Base-by-base conservation (phyloP, 1,140 invertebrate genomes). In the Drosophila arawakana region DNA sequence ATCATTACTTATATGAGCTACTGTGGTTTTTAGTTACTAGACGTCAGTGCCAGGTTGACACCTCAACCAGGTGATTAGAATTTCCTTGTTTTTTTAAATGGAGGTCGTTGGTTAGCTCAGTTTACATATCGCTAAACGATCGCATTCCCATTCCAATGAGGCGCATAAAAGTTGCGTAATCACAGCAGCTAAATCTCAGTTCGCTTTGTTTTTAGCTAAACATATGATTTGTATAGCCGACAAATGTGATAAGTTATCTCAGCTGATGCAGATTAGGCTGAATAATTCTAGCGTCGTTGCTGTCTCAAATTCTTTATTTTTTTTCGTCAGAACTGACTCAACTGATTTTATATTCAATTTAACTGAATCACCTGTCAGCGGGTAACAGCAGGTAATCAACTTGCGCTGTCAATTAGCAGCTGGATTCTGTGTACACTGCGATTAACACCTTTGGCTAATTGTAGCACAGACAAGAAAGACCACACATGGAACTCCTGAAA, bases 221-320 rank as follows among this genome's bases (percentile, higher is more conserved):
- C 41, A 46, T 15, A 41, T 18, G 47, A 39, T 62, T 52, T 21
- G 30, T 54, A 60, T 50, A 49, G 7, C 11, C 39, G 11, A 39
- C 50, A 37, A 21, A 21, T 25, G 21, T 61, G 72, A 69, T 74
- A 61, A 57, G 49, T 69, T 74, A 74, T 74, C 72, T 74, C 67
- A 47, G 58, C 44, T 70, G 15, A 74, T 74, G 58, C 58, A 55
- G 57, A 67, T 73, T 70, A 44, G 11, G 52, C 35, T 50, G 34
- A 54, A 67, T 13, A 15, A 8, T 52, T 8, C 8, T 46, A 34
- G 18, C 30, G 21, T 50, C 50, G 41, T 9, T 46, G 35, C 46
- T 18, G 6, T 61, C 9, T 10, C 15, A 11, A 11, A 7, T 13
- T 49, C 11, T 49, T 2, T 44, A 25, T 50, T 5, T 55, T 8